Evolutionary conservation across 2,113 vertebrate species (phyloP), one percentile per base, ranked within the genome.

Genomic region (Prionailurus bengalensis): DNA sequence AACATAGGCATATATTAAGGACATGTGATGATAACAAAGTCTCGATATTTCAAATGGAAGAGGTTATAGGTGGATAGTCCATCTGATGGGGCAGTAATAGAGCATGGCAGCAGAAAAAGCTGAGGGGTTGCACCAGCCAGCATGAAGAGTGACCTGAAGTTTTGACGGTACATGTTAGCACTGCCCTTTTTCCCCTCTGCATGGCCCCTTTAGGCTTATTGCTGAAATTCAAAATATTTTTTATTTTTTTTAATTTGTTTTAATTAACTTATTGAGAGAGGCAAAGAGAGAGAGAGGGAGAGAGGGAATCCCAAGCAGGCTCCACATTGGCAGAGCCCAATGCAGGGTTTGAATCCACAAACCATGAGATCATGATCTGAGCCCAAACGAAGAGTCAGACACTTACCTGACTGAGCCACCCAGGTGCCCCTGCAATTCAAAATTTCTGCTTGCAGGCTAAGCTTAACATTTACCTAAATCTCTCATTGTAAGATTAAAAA

Each of bases 401-500:
- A 21, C 58, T 58, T 58, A 58, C 5, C 58, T 23, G 19, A 58
- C 58, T 58, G 58, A 58, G 19, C 58, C 6, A 58, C 19, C 55
- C 58, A 58, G 55, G 58, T 7, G 3, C 21, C 58, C 19, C 14
- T 86, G 14, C 19, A 27, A 63, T 76, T 91, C 42, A 88, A 58
- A 63, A 90, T 58, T 76, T 90, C 61, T 82, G 10, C 17, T 81
- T 97, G 63, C 0, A 10, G 7, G 29, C 1, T 66, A 25, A 39
- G 29, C 21, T 87, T 55, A 65, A 36, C 6, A 4, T 90, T 87
- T 88, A 85, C 8, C 12, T 68, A 53, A 63, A 21, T 82, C 36
- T 88, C 23, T 92, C n/a, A 91, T 85, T 63, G 51, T 55, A 68
- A 78, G 33, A 86, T 82, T 33, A n/a, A 66, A 88, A 63, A 63